Evolutionary conservation across 2,113 vertebrate genomes (phyloP).

Genomic region (Eonycteris spelaea): DNA sequence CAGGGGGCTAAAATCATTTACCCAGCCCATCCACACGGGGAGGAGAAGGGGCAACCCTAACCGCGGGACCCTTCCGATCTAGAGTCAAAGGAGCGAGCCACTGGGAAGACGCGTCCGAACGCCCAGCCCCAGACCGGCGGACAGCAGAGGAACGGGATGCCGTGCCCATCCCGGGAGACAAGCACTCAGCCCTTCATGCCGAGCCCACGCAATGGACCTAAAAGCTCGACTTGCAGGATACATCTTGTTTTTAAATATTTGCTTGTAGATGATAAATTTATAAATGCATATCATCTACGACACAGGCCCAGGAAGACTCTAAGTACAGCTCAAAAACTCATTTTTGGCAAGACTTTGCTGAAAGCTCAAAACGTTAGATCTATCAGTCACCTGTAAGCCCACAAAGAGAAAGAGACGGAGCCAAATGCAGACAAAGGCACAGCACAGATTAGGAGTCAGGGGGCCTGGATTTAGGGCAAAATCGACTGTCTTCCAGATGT

Average conservation of each 20-base stretch:
- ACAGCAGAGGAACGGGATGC: background rate
- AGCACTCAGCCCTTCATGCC: background rate
- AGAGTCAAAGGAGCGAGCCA: background rate
- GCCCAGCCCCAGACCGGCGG: background rate
- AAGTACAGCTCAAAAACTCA: background rate
- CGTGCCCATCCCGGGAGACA: background rate
- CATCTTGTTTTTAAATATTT: slow-evolving; percentile 1
- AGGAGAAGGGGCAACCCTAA: background rate
- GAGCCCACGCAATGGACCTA: background rate
- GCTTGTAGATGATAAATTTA: background rate
- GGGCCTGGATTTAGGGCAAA: background rate
- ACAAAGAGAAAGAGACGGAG: background rate
- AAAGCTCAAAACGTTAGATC: background rate
- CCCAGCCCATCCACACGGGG: background rate
- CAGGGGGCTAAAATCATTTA: background rate
- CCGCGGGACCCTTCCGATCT: background rate
- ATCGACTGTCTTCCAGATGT: background rate
- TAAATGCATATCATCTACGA: background rate
- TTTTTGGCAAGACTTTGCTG: background rate
- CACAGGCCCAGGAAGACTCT: background rate
- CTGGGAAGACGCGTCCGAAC: background rate
- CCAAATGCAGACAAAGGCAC: background rate
- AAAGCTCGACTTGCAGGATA: background rate
- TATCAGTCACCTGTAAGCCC: background rate
- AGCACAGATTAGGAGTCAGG: background rate